Conservation (phyloP, 2,888 invertebrate species). For the Andrena bucephala region DNA sequence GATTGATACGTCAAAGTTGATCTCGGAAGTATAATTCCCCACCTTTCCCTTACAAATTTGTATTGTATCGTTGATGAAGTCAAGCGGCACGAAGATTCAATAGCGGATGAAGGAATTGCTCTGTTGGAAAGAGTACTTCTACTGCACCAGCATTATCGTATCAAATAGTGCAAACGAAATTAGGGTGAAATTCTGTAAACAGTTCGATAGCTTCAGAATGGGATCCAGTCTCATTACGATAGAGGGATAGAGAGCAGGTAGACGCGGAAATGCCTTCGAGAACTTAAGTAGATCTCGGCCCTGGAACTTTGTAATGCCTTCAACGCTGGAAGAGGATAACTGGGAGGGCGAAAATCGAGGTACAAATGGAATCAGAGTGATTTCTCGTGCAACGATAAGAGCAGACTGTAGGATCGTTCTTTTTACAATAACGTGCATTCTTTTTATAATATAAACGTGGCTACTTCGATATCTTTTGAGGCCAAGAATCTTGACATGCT, state of each 20-base stretch:
- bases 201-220: slow-evolving; percentile 17
- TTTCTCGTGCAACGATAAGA: slow-evolving; percentile 10
- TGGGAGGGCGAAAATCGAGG: slow-evolving; percentile 6
- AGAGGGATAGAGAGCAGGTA: not conserved
- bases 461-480: not conserved
- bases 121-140: not conserved
- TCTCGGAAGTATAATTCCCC: no score
- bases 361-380: slow-evolving; percentile 31
- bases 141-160: not conserved
- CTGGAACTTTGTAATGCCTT: slow-evolving; percentile 21
- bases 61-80: no score
- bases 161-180: slow-evolving; percentile 2
- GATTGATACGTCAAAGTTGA: not conserved
- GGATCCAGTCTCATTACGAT: slow-evolving; percentile 10
- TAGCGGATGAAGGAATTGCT: not conserved
- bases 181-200: slow-evolving; percentile 11
- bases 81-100: not conserved
- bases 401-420: not conserved
- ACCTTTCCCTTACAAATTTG: no score
- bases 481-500: not conserved
- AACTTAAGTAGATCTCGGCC: slow-evolving; percentile 33
- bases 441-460: not conserved
- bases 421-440: not conserved
- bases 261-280: slow-evolving; percentile 8
- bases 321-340: not conserved